Evolutionary conservation across 2,113 vertebrate genomes (phyloP).

Genomic region (Pungitius pungitius): DNA sequence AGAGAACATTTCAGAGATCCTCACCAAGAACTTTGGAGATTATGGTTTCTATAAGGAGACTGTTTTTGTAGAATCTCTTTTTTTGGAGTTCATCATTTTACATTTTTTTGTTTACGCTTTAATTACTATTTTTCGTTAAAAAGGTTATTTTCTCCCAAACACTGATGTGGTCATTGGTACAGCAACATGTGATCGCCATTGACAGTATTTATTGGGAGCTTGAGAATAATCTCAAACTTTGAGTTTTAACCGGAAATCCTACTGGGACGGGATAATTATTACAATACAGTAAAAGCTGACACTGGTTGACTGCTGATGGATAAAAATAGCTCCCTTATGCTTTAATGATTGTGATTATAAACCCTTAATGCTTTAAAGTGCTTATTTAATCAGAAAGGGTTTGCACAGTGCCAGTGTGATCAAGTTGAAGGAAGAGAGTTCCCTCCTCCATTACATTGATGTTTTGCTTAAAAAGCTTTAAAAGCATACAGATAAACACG

Average conservation of each 20-base stretch:
- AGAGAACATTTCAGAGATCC: not conserved
- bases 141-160: too few relatives aligned
- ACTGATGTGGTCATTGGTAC: too few relatives aligned
- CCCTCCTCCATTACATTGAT: conserved; percentile 5
- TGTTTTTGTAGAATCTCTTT: too few relatives aligned
- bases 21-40: conserved; percentile 3
- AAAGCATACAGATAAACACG: too few relatives aligned
- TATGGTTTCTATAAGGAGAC: not conserved
- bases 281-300: conserved; percentile 35
- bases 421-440: not conserved
- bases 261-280: conserved; percentile 20
- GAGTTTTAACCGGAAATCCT: conserved; percentile 50
- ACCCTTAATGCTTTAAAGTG: conserved; percentile 42
- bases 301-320: conserved; percentile 31
- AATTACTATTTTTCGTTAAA: too few relatives aligned
- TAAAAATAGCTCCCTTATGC: conserved; percentile 45
- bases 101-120: too few relatives aligned
- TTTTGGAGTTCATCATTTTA: too few relatives aligned
- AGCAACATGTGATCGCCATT: not conserved
- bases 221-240: conserved; percentile 16
- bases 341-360: conserved; percentile 61
- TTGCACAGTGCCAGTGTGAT: conserved; percentile 31
- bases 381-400: conserved; percentile 17
- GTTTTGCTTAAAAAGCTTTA: conserved; percentile 3
- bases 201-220: not conserved